Evolutionary conservation across 2,888 invertebrate genomes (phyloP).

Genomic region (Bhutanitis thaidina): DNA sequence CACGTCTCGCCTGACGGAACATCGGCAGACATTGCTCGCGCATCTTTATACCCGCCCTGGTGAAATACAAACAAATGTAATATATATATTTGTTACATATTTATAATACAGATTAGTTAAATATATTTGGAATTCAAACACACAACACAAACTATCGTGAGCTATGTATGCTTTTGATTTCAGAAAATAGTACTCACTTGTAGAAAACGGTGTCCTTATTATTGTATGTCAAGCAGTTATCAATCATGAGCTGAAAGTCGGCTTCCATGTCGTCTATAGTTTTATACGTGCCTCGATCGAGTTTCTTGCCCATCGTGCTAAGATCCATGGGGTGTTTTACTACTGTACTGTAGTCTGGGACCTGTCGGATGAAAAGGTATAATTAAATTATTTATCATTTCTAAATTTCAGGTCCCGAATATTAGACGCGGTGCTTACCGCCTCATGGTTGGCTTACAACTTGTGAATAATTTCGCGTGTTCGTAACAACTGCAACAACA

Average conservation of each 20-base stretch:
- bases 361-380: conserved; percentile 54
- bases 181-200: conserved; percentile 62
- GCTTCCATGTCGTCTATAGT: conserved; percentile 88
- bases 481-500: too few relatives aligned
- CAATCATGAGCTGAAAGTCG: conserved; percentile 97
- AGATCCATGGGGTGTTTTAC: conserved; percentile 72
- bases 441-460: too few relatives aligned
- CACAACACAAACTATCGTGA: too few relatives aligned
- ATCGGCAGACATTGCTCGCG: conserved; percentile 91
- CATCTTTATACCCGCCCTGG: conserved; percentile 92
- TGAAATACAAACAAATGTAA: too few relatives aligned
- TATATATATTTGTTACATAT: too few relatives aligned
- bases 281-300: conserved; percentile 83
- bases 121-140: too few relatives aligned
- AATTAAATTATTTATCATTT: too few relatives aligned
- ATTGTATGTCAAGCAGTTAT: conserved; percentile 97
- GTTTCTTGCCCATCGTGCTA: conserved; percentile 88
- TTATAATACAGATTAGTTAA: too few relatives aligned
- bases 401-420: too few relatives aligned
- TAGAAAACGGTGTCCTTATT: conserved; percentile 97
- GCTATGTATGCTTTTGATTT: too few relatives aligned
- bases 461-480: too few relatives aligned
- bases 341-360: conserved; percentile 89
- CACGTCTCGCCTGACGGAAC: conserved; percentile 88
- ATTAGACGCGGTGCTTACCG: too few relatives aligned